Evolutionary conservation across 2,888 invertebrate species (phyloP).

Genomic region (Frankliniella fusca): DNA sequence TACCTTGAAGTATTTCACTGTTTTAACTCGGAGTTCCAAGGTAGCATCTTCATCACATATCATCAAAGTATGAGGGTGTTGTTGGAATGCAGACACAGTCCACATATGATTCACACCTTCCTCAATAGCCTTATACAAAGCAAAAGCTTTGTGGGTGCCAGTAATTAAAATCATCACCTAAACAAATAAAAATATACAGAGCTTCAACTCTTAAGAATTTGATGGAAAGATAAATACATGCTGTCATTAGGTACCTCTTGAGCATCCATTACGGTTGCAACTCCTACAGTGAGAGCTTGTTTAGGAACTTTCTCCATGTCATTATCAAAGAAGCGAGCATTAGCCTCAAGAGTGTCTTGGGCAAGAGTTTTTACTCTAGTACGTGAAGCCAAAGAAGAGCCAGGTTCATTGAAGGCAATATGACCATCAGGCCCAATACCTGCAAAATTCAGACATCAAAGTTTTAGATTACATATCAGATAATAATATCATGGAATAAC

Average conservation of each 20-base stretch:
- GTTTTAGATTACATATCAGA: not conserved
- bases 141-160: slow-evolving; percentile 92
- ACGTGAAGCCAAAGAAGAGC: slow-evolving; percentile 90
- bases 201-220: not conserved
- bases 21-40: slow-evolving; percentile 91
- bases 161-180: slow-evolving; percentile 96
- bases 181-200: slow-evolving; percentile 28
- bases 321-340: slow-evolving; percentile 94
- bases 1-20: slow-evolving; percentile 98
- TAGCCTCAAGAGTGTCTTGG: slow-evolving; percentile 94
- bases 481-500: slow-evolving; percentile 20
- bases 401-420: slow-evolving; percentile 99
- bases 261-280: slow-evolving; percentile 98
- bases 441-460: slow-evolving; percentile 42
- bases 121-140: slow-evolving; percentile 95
- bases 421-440: slow-evolving; percentile 99
- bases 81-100: slow-evolving; percentile 98
- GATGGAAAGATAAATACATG: slow-evolving; percentile 42
- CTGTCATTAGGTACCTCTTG: slow-evolving; percentile 66
- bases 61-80: slow-evolving; percentile 87
- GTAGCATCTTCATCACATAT: slow-evolving; percentile 98
- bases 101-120: slow-evolving; percentile 99
- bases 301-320: slow-evolving; percentile 91
- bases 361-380: slow-evolving; percentile 96
- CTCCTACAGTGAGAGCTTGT: slow-evolving; percentile 95